Conservation (phyloP, 2,113 vertebrate species). For the Ciconia maguari region DNA sequence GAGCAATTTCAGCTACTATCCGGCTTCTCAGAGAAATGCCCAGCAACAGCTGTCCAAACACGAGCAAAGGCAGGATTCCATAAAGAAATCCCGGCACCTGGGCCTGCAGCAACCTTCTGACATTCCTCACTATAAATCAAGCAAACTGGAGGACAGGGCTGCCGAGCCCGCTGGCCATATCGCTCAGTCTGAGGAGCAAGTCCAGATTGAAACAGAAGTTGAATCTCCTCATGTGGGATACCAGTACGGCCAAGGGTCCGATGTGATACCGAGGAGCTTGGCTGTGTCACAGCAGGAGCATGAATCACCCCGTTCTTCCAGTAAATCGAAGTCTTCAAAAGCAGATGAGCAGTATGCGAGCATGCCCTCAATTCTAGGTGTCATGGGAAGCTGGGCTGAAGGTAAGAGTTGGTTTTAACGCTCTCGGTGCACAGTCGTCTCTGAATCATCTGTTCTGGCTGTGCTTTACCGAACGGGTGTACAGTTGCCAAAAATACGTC, state of each 20-base stretch:
- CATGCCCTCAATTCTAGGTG: constrained; percentile 78
- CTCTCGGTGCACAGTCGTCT: background rate
- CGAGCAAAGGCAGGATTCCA: constrained; percentile 67
- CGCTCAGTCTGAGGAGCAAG: constrained; percentile 58
- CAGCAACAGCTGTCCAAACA: constrained; percentile 71
- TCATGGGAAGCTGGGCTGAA: constrained; percentile 83
- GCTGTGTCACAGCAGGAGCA: constrained; percentile 42
- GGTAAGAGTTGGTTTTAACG: constrained; percentile 65
- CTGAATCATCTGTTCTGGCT: accelerated
- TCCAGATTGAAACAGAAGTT: constrained; percentile 50
- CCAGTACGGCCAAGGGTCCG: constrained; percentile 62
- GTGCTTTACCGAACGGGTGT: accelerated
- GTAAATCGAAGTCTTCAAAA: constrained; percentile 66
- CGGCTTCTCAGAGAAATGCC: constrained; percentile 55
- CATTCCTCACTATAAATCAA: constrained; percentile 64
- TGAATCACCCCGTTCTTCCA: background rate
- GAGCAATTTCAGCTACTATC: constrained; percentile 73
- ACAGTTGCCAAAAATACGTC: background rate
- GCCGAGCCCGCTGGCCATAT: constrained; percentile 47
- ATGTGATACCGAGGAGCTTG: constrained; percentile 56
- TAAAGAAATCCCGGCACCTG: constrained; percentile 71
- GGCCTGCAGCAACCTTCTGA: constrained; percentile 67
- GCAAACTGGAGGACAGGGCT: constrained; percentile 65
- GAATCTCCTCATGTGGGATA: constrained; percentile 51
- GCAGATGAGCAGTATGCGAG: constrained; percentile 80